phyloP scores from a whole-genome alignment of 2,113 vertebrate genomes.

The Oryctolagus cuniculus region DNA sequence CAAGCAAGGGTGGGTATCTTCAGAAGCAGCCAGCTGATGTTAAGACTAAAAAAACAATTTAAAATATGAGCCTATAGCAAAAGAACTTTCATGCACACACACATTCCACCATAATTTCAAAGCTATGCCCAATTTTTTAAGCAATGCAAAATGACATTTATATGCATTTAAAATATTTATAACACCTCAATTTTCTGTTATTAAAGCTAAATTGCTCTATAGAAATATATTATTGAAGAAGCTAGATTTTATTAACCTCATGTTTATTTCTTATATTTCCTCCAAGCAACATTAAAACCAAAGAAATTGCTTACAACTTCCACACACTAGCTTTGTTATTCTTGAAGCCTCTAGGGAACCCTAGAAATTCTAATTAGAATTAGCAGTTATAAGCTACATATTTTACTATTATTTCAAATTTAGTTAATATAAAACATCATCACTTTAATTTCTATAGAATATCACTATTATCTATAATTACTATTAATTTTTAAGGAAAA shows the following conservation, averaged over 20 bases:
- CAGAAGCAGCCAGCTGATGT: conserved; percentile 14
- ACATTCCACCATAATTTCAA: conserved; percentile 41
- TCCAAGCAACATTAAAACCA: conserved; percentile 73
- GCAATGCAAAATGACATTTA: conserved; percentile 52
- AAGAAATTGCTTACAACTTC: conserved; percentile 70
- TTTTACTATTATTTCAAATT: conserved; percentile 73
- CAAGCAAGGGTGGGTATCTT: neutral
- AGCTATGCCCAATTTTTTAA: conserved; percentile 53
- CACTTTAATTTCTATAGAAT: conserved; percentile 72
- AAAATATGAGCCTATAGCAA: conserved; percentile 49
- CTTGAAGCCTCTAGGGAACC: conserved; percentile 70
- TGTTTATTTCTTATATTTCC: conserved; percentile 72
- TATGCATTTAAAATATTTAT: conserved; percentile 64
- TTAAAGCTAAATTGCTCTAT: conserved; percentile 49
- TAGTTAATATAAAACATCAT: conserved; percentile 72
- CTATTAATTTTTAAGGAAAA: conserved; percentile 50
- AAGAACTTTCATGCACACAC: conserved; percentile 39
- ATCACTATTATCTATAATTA: conserved; percentile 61
- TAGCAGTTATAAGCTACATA: conserved; percentile 74
- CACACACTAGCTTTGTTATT: conserved; percentile 68
- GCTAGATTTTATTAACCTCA: conserved; percentile 71
- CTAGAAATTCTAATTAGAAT: conserved; percentile 79
- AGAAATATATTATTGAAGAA: conserved; percentile 70
- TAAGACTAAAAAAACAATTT: conserved; percentile 41
- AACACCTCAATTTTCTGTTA: conserved; percentile 63